Evolutionary conservation across 2,888 invertebrate species (phyloP), one percentile per base, ranked within the genome.

Genomic region (Rotaria magnacalcarata): DNA sequence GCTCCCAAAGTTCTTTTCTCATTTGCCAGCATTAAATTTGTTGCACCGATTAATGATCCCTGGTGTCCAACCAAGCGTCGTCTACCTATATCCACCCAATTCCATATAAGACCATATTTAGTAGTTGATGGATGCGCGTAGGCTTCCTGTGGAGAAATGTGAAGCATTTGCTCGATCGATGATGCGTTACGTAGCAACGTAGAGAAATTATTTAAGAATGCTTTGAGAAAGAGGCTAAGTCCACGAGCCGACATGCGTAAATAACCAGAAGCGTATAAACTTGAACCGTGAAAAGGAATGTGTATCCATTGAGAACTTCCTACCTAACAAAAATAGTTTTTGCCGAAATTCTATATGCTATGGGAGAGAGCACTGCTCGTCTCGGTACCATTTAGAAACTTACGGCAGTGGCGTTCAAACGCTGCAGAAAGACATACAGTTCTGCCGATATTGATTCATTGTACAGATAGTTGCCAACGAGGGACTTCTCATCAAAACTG

Each of bases 231-330:
- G 27, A 67, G 60, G 27, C 60, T 11, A 1, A 67, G 27, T 27
- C 60, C 60, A 5, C 60, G 27, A 67, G 60, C 60, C 27, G 60
- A 67, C 60, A 67, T 67, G 27, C 60, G 60, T 67, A 27, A 1
- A 67, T 67, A 67, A 27, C 60, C 60, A 27, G 60, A 67, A 27
- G 60, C 60, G 14, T 67, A 67, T 27, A 67, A 27, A 27, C 60
- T 67, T 67, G 60, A 67, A 67, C 60, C 60, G 60, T 67, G 60
- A 67, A 67, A 67, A 27, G 60, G 60, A 67, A 67, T 67, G 8
- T 67, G 27, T 27, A 67, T n/a, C 60, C 60, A 67, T 67, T 16
- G 27, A 14, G 60, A 67, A 6, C 8, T 16, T 5, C 7, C n/a
- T 67, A 67, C 60, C 60, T 67, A 27, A 27, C 0, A n/a, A 21